phyloP scores from a whole-genome alignment of 2,888 invertebrate genomes.

The Drosophila leonis region DNA sequence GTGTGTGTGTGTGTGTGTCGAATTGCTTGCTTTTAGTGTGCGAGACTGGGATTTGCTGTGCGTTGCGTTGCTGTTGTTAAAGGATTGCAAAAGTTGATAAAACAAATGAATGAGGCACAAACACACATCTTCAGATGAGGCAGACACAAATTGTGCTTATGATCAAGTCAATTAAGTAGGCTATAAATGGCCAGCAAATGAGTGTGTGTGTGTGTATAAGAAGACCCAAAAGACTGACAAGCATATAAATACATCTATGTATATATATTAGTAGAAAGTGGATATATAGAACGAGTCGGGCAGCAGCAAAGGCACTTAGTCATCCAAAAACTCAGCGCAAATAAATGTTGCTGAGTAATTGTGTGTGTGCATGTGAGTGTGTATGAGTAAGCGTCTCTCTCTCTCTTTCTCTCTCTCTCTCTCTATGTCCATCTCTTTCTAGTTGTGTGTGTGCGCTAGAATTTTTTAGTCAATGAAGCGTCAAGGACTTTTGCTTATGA shows the following conservation, averaged over 20 bases:
- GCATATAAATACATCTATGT: conserved; percentile 19
- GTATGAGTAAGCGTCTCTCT: conserved; percentile 42
- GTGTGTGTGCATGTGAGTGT: conserved; percentile 23
- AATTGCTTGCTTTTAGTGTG: conserved; percentile 55
- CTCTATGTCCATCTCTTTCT: conserved; percentile 3
- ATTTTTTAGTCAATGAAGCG: conserved; percentile 80
- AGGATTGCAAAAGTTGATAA: conserved; percentile 58
- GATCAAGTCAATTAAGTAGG: conserved; percentile 51
- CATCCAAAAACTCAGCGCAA: conserved; percentile 62
- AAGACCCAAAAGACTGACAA: conserved; percentile 43
- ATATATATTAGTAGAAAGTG: conserved; percentile 10
- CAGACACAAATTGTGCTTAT: conserved; percentile 28
- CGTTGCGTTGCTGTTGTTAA: conserved; percentile 22
- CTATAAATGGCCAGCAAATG: conserved; percentile 25
- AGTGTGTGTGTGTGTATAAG: conserved; percentile 36
- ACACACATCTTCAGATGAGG: not conserved
- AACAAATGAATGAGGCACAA: conserved; percentile 47
- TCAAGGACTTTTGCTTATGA: conserved; percentile 79
- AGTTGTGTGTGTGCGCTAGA: conserved; percentile 24
- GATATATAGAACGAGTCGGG: conserved; percentile 40
- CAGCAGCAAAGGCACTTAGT: conserved; percentile 62
- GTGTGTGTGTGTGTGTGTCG: conserved; percentile 17
- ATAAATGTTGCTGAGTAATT: conserved; percentile 68
- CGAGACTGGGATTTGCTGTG: conserved; percentile 42
- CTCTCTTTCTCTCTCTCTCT: conserved; percentile 3